phyloP scores from a whole-genome alignment of 64 coral and sea anemone species.

The Actinia tenebrosa region DNA sequence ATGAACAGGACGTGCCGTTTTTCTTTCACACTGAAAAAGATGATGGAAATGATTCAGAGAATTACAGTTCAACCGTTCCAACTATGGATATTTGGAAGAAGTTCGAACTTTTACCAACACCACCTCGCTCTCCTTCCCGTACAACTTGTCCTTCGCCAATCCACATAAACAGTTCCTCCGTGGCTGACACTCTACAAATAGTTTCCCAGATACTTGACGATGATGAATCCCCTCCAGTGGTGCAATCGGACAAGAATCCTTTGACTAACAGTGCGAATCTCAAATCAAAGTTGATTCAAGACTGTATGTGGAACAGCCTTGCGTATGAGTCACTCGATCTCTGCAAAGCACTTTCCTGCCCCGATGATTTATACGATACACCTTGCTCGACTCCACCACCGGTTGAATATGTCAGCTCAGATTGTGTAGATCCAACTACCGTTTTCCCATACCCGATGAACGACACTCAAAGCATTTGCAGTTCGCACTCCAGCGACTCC shows the following conservation, averaged over 20 bases:
- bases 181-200: constrained; percentile 86
- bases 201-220: constrained; percentile 87
- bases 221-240: constrained; percentile 39
- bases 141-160: constrained; percentile 53
- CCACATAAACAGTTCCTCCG: constrained; percentile 20
- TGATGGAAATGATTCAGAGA: constrained; percentile 22
- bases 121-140: constrained; percentile 71
- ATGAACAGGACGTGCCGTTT: constrained; percentile 65
- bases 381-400: constrained; percentile 94
- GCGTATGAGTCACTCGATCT: constrained; percentile 58
- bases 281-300: constrained; percentile 98
- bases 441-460: constrained; percentile 98
- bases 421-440: constrained; percentile 92
- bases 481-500: constrained; percentile 67
- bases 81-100: constrained; percentile 95
- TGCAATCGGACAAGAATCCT: constrained; percentile 38
- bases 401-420: constrained; percentile 84
- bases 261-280: constrained; percentile 30
- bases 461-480: constrained; percentile 68
- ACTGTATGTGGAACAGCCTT: constrained; percentile 96
- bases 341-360: constrained; percentile 34
- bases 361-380: constrained; percentile 82
- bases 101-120: constrained; percentile 84
- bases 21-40: constrained; percentile 78
- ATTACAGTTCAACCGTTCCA: constrained; percentile 60